Base-by-base conservation (phyloP, 2,888 invertebrate genomes). In the Rhingia campestris region DNA sequence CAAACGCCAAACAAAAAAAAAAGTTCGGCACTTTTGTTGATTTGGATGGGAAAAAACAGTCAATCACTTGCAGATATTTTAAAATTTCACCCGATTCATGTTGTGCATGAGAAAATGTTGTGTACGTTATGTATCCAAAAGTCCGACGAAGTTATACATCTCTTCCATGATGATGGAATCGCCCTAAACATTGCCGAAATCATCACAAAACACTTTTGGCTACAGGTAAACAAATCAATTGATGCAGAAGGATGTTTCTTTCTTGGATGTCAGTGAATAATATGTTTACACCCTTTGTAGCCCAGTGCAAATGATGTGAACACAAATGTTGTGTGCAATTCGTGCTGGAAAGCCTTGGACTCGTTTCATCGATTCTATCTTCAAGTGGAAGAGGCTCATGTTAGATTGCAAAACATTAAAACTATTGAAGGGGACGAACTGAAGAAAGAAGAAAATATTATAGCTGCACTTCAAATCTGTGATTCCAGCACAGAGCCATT, bases 291-390 rank as follows among this genome's bases (percentile, higher is more conserved):
- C 4, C n/a, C 14, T 32, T 37, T 45, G 12, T 12, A 84, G 84
- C 84, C 84, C 22, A 61, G 70, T 39, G 59, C 10, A 14, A 51
- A 70, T 10, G 66, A 86, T 66, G 61, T 49, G 4, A 70, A 77
- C 47, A 43, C 43, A 41, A 77, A 56, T 22, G 30, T 59, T 74
- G 87, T 87, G 85, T 90, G 86, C 81, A 86, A 54, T 56, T 74
- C 37, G n/a, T 90, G 90, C 67, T 90, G 90, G 90, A 59, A 75
- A 3, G 86, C 88, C 54, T 58, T 89, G n/a, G 69, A 86, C 37
- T 80, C 87, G 32, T 90, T 90, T 76, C 90, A 90, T 85, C 86
- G 86, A 12, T 90, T 89, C 76, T 90, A 90, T 56, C 30, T 80
- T 4, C 87, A 79, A 14, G 87, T 90, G 0, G 87, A 89, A 53